These are phyloP conservation scores for Numenius phaeopus DNA, from an alignment of 2,797 vertebrate species.

Conservation along the genomic window DNA sequence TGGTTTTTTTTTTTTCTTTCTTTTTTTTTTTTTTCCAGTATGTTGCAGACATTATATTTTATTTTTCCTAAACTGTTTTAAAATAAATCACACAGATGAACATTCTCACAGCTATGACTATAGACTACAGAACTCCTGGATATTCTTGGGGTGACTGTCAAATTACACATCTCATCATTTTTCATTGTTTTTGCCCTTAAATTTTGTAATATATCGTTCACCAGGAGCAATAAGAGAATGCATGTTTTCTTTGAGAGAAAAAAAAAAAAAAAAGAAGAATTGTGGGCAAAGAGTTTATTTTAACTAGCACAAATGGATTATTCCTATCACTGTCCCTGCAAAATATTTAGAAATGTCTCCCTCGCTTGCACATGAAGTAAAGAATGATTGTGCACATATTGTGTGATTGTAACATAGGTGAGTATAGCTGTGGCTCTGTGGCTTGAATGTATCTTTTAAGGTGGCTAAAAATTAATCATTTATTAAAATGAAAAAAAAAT, in stretches of 20 bases:
- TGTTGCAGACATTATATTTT: neutral
- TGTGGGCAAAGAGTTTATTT: neutral
- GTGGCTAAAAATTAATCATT: neutral
- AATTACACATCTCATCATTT: neutral
- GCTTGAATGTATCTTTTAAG: neutral
- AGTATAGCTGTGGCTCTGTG: neutral
- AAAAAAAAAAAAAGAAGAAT: neutral
- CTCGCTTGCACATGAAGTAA: neutral
- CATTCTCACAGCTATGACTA: neutral
- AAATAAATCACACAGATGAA: neutral
- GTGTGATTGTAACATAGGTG: neutral
- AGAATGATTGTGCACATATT: neutral
- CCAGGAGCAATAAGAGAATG: neutral
- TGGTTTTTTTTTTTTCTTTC: neutral
- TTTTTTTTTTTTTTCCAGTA: neutral
- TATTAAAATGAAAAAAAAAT: neutral
- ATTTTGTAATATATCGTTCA: neutral
- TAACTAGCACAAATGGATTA: neutral
- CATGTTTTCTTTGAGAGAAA: neutral
- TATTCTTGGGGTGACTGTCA: neutral
- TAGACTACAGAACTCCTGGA: neutral
- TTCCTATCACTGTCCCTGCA: neutral
- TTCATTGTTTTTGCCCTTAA: neutral
- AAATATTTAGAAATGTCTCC: neutral
- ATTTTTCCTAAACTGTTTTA: neutral